Evolutionary conservation across 2,797 vertebrate species (phyloP).

Genomic region (Coilia nasus): DNA sequence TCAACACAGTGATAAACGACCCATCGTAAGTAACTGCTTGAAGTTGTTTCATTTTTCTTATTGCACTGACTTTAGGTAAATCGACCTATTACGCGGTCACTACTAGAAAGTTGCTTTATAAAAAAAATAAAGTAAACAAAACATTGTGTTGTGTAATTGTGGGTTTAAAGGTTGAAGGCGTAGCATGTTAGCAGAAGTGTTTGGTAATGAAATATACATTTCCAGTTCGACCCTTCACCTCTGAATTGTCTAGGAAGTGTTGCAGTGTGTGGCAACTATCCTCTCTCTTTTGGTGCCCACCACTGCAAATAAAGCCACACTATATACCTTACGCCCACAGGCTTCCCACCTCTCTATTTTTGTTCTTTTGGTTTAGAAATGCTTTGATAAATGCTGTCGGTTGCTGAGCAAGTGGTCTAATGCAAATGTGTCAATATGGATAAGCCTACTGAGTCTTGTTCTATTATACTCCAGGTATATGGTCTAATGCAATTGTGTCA

Average conservation of each 20-base stretch:
- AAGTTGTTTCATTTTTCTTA: neutral
- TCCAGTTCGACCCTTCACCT: no score
- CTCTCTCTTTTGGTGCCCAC: no score
- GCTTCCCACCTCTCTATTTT: neutral
- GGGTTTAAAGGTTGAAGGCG: neutral
- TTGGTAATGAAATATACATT: no score
- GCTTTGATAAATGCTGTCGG: neutral
- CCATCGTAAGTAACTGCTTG: slow-evolving; percentile 46
- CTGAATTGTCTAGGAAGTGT: no score
- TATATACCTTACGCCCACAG: no score
- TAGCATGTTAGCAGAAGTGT: no score
- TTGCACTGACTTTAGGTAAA: neutral
- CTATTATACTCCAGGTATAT: slow-evolving; percentile 65
- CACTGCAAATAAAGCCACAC: no score
- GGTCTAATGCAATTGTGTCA: no score
- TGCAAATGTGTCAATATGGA: neutral
- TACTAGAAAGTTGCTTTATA: neutral
- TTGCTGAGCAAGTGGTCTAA: neutral
- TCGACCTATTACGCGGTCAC: neutral
- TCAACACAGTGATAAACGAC: slow-evolving; percentile 61
- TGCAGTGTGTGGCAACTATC: no score
- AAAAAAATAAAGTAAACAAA: no score
- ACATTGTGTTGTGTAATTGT: neutral
- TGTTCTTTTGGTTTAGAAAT: neutral
- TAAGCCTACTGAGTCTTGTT: neutral